These are phyloP conservation scores for Mantis religiosa DNA, from an alignment of 2,888 invertebrate genomes.

Conservation along the genomic window DNA sequence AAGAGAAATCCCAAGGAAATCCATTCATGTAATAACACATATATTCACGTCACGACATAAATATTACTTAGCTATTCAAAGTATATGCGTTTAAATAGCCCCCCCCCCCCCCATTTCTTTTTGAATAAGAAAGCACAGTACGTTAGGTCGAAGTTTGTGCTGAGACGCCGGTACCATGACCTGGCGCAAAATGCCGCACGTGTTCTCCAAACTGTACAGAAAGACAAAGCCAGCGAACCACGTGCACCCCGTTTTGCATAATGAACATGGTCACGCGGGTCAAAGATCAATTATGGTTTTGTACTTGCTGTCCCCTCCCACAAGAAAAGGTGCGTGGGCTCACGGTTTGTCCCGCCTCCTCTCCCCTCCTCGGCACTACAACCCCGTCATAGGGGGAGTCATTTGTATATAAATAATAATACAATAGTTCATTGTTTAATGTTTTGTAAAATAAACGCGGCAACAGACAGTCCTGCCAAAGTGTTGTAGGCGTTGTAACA, in stretches of 20 bases:
- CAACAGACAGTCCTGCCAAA: neutral
- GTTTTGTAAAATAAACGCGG: neutral
- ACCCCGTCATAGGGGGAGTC: conserved; percentile 5
- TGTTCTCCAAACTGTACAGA: neutral
- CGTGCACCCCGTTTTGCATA: conserved; percentile 18
- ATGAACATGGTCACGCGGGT: conserved; percentile 16
- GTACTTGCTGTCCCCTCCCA: conserved; percentile 8
- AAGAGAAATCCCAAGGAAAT: neutral
- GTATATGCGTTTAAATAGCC: neutral
- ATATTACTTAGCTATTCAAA: neutral
- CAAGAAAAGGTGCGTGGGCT: conserved; percentile 10
- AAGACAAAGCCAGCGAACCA: neutral
- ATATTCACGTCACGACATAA: neutral
- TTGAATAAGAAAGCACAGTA: neutral
- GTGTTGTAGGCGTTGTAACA: neutral
- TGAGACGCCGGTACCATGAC: neutral
- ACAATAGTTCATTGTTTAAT: conserved; percentile 21
- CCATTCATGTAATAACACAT: neutral
- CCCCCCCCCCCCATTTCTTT: neutral
- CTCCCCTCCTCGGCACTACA: neutral
- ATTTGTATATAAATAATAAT: conserved; percentile 17
- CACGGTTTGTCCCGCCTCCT: neutral
- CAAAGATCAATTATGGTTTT: conserved; percentile 20
- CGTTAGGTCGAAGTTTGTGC: neutral
- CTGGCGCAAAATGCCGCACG: neutral